Percentiles rank a stretch among this genome's conserved stretches.
phyloP scores from a whole-genome alignment of 2,888 invertebrate species.

The Patella pellucida region DNA sequence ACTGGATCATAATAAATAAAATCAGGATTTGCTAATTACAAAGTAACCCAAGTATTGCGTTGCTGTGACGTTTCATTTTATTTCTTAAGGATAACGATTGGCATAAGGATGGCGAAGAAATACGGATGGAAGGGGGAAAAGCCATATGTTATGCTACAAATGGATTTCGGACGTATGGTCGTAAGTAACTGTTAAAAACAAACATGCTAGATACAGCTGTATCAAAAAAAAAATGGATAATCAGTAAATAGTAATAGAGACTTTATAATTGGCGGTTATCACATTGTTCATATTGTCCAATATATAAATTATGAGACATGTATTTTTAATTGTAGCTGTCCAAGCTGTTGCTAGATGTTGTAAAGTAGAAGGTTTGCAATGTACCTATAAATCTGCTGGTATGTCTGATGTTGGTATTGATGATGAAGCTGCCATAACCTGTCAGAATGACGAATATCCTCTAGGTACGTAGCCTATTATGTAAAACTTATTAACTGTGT shows the following conservation, averaged over 20 bases:
- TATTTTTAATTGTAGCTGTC: conserved; percentile 3
- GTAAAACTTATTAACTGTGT: neutral
- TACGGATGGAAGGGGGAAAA: neutral
- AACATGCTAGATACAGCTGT: no score
- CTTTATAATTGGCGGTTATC: no score
- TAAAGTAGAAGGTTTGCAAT: conserved; percentile 22
- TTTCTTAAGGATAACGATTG: neutral
- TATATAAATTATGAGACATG: no score
- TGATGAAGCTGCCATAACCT: conserved; percentile 23
- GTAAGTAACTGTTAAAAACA: neutral
- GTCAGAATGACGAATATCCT: conserved; percentile 7
- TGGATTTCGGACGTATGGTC: conserved; percentile 6
- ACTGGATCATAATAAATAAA: no score
- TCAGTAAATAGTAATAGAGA: no score
- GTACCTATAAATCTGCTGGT: conserved; percentile 27
- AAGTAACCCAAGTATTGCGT: no score
- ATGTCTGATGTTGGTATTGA: conserved; percentile 25
- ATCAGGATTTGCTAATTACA: no score
- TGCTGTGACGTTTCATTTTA: neutral
- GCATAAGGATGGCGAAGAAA: conserved; percentile 13
- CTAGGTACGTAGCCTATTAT: conserved; percentile 23
- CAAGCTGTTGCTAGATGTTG: conserved; percentile 29
- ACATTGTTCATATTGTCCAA: no score
- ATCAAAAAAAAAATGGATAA: no score
- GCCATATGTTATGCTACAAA: conserved; percentile 6